Evolutionary conservation across 2,888 invertebrate genomes (phyloP).

Genomic region (Nomada hirtipes): DNA sequence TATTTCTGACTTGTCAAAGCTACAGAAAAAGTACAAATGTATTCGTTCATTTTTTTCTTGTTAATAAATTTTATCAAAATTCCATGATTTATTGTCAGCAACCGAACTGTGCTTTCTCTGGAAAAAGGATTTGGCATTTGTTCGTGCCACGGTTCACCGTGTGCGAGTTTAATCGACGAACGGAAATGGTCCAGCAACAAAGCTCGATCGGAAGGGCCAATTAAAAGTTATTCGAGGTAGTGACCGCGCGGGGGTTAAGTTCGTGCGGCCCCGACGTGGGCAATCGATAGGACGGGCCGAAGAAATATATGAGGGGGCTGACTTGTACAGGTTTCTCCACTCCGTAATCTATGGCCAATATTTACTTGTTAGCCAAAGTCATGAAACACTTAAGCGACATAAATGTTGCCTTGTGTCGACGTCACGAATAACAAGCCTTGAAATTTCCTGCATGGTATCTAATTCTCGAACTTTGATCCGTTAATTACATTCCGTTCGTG

Average conservation of each 20-base stretch:
- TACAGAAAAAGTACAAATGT: no score
- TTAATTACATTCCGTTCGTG: no score
- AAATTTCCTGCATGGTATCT: background rate
- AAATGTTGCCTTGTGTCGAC: background rate
- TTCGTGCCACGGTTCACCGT: background rate
- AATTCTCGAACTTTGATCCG: no score
- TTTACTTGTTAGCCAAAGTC: slow-evolving; percentile 30
- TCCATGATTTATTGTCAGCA: no score
- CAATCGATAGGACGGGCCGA: slow-evolving; percentile 34
- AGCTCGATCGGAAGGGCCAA: slow-evolving; percentile 76
- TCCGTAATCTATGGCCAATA: slow-evolving; percentile 31
- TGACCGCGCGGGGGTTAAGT: slow-evolving; percentile 32
- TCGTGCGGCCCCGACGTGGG: slow-evolving; percentile 17
- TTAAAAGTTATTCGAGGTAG: slow-evolving; percentile 75
- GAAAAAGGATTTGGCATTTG: background rate
- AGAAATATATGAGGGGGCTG: slow-evolving; percentile 27
- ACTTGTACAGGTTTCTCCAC: slow-evolving; percentile 15
- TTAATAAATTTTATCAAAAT: no score
- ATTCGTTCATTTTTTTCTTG: no score
- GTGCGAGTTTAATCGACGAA: slow-evolving; percentile 39
- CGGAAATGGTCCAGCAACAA: slow-evolving; percentile 58
- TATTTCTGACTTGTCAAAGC: no score
- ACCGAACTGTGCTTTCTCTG: no score
- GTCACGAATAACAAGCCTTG: background rate
- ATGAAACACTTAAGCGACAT: slow-evolving; percentile 1